Conservation (phyloP, 1,140 invertebrate genomes). For the Propsilocerus akamusi region DNA sequence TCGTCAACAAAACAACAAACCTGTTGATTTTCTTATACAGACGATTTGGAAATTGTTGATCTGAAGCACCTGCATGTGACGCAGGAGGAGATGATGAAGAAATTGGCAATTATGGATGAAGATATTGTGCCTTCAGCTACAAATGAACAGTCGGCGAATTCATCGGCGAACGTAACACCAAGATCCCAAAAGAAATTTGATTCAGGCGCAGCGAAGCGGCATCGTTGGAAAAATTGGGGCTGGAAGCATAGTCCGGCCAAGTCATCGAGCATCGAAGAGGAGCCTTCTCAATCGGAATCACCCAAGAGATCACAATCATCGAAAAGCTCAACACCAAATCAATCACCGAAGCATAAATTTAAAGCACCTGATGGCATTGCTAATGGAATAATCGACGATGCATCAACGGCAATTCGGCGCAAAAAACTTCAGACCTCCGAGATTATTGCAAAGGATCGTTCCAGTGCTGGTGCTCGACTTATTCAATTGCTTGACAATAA, state of each 20-base stretch:
- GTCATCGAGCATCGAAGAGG: slow-evolving; percentile 9
- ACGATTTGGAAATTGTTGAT: not conserved
- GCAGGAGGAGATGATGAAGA: not conserved
- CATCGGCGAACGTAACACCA: not conserved
- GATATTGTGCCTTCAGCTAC: not conserved
- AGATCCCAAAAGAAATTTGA: not conserved
- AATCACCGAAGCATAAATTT: slow-evolving; percentile 7
- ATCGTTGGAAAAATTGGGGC: slow-evolving; percentile 7
- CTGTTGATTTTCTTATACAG: too few relatives aligned
- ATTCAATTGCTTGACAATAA: slow-evolving; percentile 4
- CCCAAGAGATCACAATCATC: slow-evolving; percentile 7
- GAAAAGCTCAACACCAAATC: slow-evolving; percentile 6
- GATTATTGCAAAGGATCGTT: slow-evolving; percentile 2
- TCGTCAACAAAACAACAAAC: too few relatives aligned
- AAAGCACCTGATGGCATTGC: not conserved
- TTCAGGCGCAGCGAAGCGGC: not conserved
- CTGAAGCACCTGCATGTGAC: not conserved
- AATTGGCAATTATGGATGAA: not conserved
- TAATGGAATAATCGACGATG: not conserved
- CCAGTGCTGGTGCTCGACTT: slow-evolving; percentile 8
- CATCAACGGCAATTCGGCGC: not conserved
- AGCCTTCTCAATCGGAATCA: slow-evolving; percentile 4
- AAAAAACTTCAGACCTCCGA: not conserved
- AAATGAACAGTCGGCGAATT: not conserved
- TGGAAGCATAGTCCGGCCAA: slow-evolving; percentile 9